Base-by-base conservation (phyloP, 1,140 invertebrate species). In the Meloidogyne hapla region DNA sequence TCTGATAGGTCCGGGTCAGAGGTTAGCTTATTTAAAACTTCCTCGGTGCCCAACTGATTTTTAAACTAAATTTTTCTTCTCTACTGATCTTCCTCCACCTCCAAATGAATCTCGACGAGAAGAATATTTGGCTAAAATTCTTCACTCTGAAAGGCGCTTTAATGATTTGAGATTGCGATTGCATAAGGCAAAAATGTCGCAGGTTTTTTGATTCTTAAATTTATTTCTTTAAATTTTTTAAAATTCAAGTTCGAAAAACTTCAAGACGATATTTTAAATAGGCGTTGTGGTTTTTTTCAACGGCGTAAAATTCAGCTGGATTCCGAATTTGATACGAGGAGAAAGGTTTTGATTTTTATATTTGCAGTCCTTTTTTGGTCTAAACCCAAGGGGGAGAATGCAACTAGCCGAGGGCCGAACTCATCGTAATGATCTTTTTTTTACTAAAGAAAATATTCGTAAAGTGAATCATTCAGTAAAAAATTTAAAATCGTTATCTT, bases 261-360 rank as follows among this genome's bases (percentile, higher is more conserved):
- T 56, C 48, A 56, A 56, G 48, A 56, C n/a, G 48, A 56, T 56
- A 56, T 56, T 56, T 21, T 56, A 6, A 56, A 56, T 56, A 56
- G 48, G 12, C 48, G 48, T 56, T 56, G 48, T 56, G n/a, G 48
- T 56, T 1, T 56, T 21, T 56, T 56, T 8, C 4, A n/a, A n/a
- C 18, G 48, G 18, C 48, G 48, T 1, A 56, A 56, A 21, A n/a
- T 5, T 56, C 48, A 56, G n/a, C 18, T 56, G 4, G 48, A 56
- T 56, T 56, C 48, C n/a, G 48, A 56, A n/a, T 56, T 56, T 13
- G 48, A 56, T 56, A 56, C 48, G n/a, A n/a, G 48, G n/a, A 56
- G 48, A n/a, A 56, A 56, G 48, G 48, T 56, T 56, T 56, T 56
- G 1, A n/a, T 15, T 56, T 56, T n/a, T 56, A n/a, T 8, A 56